A percentile compares a stretch with the other conserved stretches of the same genome.
Conservation (phyloP, 2,797 vertebrate species). For the Pangasius krempfi region DNA sequence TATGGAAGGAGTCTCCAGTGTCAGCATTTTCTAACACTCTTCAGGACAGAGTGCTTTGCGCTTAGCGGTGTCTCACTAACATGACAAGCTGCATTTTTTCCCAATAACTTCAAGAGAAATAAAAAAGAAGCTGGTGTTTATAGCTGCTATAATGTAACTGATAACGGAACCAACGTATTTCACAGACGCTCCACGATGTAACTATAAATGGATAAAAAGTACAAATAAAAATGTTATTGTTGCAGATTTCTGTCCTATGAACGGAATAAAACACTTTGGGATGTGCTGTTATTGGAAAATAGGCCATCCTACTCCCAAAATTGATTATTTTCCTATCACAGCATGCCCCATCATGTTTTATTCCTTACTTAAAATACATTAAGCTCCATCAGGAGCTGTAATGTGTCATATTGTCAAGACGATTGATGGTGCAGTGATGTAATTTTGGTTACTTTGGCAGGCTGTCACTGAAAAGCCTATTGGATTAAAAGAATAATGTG, state of each 20-base stretch:
- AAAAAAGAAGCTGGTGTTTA: background rate
- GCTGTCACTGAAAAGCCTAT: constrained; percentile 18
- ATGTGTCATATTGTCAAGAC: constrained; percentile 18
- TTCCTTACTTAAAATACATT: constrained; percentile 9
- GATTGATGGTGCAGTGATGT: constrained; percentile 15
- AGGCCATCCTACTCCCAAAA: background rate
- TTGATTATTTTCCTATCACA: constrained; percentile 16
- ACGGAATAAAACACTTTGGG: background rate
- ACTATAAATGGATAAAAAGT: background rate
- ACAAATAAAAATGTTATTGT: background rate
- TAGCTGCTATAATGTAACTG: background rate
- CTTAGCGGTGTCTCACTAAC: background rate
- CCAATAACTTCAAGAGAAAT: background rate
- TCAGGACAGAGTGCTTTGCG: background rate
- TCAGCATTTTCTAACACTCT: background rate
- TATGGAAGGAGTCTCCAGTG: background rate
- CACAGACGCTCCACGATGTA: too few relatives aligned
- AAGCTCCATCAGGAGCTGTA: constrained; percentile 20
- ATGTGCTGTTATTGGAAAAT: background rate
- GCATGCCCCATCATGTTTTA: background rate
- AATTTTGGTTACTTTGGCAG: constrained; percentile 27
- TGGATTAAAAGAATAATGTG: constrained; percentile 31
- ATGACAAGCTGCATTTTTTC: background rate
- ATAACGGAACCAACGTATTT: background rate
- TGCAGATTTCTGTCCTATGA: background rate